Evolutionary conservation across 2,797 vertebrate genomes (phyloP).

Genomic region (Pterois miles): DNA sequence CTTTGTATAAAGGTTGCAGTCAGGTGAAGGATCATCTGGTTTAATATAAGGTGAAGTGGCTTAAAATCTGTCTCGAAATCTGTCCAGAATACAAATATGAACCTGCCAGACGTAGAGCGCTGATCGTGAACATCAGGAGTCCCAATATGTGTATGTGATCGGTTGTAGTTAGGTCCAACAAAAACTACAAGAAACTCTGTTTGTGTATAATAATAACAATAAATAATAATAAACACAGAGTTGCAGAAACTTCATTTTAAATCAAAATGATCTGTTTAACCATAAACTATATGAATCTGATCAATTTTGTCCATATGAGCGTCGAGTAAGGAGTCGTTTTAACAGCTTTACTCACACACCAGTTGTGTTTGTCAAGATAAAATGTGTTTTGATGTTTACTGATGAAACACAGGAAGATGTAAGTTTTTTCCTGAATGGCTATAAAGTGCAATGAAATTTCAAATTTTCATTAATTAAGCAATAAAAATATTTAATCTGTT

Average conservation of each 20-base stretch:
- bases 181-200: neutral
- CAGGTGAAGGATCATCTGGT: constrained; percentile 76
- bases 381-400: neutral
- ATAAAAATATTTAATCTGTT: neutral
- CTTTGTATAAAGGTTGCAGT: constrained; percentile 75
- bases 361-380: neutral
- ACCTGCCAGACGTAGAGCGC: constrained; percentile 4
- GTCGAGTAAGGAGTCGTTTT: neutral
- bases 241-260: neutral
- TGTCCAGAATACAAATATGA: constrained; percentile 55
- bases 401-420: neutral
- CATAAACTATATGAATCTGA: neutral
- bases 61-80: constrained; percentile 52
- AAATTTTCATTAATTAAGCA: neutral
- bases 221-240: no score
- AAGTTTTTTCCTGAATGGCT: neutral
- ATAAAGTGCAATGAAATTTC: neutral
- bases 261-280: neutral
- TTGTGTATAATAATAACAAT: no score
- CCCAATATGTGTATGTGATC: neutral
- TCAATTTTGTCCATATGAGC: neutral
- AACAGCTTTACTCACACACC: neutral
- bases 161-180: neutral
- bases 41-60: constrained; percentile 55
- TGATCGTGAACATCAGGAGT: constrained; percentile 13